These are phyloP conservation scores for Empis stercorea DNA, from an alignment of 2,888 invertebrate genomes.

Conservation along the genomic window DNA sequence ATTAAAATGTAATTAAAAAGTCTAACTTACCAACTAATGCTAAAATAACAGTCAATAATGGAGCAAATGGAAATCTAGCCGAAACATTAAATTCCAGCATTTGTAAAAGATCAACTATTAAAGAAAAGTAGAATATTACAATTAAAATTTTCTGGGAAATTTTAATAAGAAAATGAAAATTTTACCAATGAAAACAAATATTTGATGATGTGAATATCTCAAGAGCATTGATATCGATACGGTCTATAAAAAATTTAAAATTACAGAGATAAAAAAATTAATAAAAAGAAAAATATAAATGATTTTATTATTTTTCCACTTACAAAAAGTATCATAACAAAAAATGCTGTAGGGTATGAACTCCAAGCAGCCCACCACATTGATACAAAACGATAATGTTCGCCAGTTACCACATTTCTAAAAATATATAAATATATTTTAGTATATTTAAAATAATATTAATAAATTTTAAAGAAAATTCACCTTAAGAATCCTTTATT, in stretches of 20 bases:
- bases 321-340: conserved; percentile 98
- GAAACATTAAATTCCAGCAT: conserved; percentile 95
- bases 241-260: conserved; percentile 59
- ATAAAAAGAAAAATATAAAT: no score
- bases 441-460: not conserved
- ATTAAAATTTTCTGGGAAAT: no score
- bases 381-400: conserved; percentile 95
- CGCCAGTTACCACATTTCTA: conserved; percentile 94
- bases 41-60: conserved; percentile 90
- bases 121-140: no score
- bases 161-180: not conserved
- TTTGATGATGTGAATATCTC: conserved; percentile 98
- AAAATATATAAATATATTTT: not conserved
- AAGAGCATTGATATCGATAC: conserved; percentile 95
- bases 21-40: conserved; percentile 93
- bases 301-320: conserved; percentile 45
- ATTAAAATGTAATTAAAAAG: no score
- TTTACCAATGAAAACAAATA: conserved; percentile 96
- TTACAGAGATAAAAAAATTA: not conserved
- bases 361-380: conserved; percentile 94
- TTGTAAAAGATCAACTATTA: conserved; percentile 85
- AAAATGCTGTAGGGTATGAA: conserved; percentile 89
- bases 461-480: not conserved
- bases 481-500: conserved; percentile 87
- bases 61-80: conserved; percentile 91